Conservation (phyloP, 2,888 invertebrate species). For the Drosophila demipolita region DNA sequence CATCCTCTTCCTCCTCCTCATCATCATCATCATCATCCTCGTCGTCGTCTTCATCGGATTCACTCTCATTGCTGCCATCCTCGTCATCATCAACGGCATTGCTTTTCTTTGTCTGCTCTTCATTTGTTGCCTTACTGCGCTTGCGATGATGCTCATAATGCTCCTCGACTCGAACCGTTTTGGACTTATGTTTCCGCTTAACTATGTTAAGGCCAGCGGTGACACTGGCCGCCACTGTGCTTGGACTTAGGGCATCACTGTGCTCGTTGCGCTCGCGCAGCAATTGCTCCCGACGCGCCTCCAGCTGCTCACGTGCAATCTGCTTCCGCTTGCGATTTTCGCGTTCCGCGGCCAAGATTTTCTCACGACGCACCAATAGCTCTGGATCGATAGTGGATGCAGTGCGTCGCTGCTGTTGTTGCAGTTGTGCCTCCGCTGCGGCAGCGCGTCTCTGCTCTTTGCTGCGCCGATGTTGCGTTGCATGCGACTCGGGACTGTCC, state of each 20-base stretch:
- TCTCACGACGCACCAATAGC: conserved; percentile 88
- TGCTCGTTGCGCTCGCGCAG: conserved; percentile 74
- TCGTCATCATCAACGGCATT: conserved; percentile 11
- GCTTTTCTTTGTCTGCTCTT: conserved; percentile 49
- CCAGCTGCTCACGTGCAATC: conserved; percentile 90
- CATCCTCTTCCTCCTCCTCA: conserved; percentile 35
- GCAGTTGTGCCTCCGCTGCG: conserved; percentile 69
- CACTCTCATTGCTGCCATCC: conserved; percentile 47
- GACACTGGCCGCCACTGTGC: conserved; percentile 82
- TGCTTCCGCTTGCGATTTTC: conserved; percentile 92
- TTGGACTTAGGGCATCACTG: conserved; percentile 78
- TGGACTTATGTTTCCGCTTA: conserved; percentile 66
- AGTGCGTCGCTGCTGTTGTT: conserved; percentile 58
- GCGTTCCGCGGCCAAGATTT: conserved; percentile 90
- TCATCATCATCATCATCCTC: conserved; percentile 26
- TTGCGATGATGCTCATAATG: conserved; percentile 68
- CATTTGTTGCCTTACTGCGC: conserved; percentile 71
- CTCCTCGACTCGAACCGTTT: conserved; percentile 36
- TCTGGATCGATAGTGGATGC: conserved; percentile 85
- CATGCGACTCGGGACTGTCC: conserved; percentile 83
- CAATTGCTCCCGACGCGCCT: conserved; percentile 87
- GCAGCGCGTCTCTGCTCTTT: conserved; percentile 60
- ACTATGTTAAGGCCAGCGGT: conserved; percentile 81
- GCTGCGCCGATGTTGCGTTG: conserved; percentile 62
- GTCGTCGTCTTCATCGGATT: conserved; percentile 49